A percentile compares a stretch with the other conserved stretches of the same genome.
phyloP scores from a whole-genome alignment of 2,888 invertebrate species.

The Acleris laterana region DNA sequence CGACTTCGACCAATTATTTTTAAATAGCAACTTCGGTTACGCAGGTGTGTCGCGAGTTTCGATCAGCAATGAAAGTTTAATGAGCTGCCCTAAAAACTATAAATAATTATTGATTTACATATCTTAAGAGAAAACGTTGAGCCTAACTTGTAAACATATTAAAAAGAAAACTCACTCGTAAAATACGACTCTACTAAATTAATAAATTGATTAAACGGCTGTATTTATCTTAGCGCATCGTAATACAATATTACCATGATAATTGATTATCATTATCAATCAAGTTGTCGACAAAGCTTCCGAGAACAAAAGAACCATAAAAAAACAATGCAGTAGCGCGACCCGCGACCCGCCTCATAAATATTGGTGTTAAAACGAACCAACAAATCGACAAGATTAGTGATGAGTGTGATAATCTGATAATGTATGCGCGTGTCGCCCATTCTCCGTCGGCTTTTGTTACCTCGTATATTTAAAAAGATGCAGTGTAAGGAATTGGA shows the following conservation, averaged over 20 bases:
- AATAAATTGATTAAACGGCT: not conserved
- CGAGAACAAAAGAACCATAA: slow-evolving; percentile 18
- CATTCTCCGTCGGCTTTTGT: slow-evolving; percentile 24
- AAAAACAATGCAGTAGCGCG: slow-evolving; percentile 34
- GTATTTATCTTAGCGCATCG: not conserved
- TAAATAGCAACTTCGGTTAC: slow-evolving; percentile 17
- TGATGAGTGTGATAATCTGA: slow-evolving; percentile 5
- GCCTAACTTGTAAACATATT: not conserved
- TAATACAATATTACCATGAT: not conserved
- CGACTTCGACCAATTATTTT: slow-evolving; percentile 27
- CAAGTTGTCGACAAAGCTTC: slow-evolving; percentile 9
- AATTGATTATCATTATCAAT: slow-evolving; percentile 3
- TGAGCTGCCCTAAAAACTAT: slow-evolving; percentile 22
- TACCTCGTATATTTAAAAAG: slow-evolving; percentile 22
- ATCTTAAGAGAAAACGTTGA: slow-evolving; percentile 4
- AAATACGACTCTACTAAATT: no score
- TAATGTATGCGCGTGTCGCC: slow-evolving; percentile 31
- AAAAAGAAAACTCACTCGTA: not conserved
- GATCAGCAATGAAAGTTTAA: slow-evolving; percentile 23
- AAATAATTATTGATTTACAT: slow-evolving; percentile 9
- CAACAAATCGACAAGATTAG: slow-evolving; percentile 31
- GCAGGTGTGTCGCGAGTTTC: slow-evolving; percentile 8
- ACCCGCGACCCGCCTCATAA: slow-evolving; percentile 27
- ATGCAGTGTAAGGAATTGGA: slow-evolving; percentile 11
- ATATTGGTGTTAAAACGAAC: slow-evolving; percentile 19